A percentile compares a stretch with the other conserved stretches of the same genome.
Evolutionary conservation across 1,140 invertebrate genomes (phyloP).

Genomic region (Tigriopus japonicus): DNA sequence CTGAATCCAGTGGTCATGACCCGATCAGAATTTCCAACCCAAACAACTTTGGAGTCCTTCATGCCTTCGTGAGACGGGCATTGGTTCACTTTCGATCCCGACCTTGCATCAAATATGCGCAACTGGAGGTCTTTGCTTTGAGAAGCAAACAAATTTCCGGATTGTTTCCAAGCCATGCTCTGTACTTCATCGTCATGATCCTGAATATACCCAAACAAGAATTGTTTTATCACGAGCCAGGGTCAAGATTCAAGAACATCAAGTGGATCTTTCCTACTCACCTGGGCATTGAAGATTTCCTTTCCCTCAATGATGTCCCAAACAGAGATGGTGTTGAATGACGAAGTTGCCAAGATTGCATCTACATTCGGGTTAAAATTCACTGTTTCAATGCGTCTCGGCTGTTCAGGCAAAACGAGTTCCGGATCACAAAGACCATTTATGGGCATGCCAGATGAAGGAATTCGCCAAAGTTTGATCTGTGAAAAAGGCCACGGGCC

Average conservation of each 20-base stretch:
- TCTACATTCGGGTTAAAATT: slow-evolving; percentile 71
- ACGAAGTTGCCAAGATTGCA: slow-evolving; percentile 56
- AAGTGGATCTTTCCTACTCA: too few species aligned
- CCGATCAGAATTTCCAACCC: slow-evolving; percentile 58
- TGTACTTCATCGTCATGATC: slow-evolving; percentile 66
- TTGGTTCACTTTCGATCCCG: slow-evolving; percentile 31
- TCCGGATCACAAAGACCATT: slow-evolving; percentile 50
- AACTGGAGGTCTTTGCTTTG: slow-evolving; percentile 65
- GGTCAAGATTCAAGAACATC: slow-evolving; percentile 9
- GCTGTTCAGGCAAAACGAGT: slow-evolving; percentile 55
- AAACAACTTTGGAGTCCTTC: slow-evolving; percentile 72
- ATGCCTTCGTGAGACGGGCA: slow-evolving; percentile 62
- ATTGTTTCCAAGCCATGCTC: slow-evolving; percentile 58
- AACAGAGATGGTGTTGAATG: slow-evolving; percentile 55
- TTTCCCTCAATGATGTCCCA: slow-evolving; percentile 67
- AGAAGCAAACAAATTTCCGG: slow-evolving; percentile 41
- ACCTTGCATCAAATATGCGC: slow-evolving; percentile 55
- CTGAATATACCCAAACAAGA: slow-evolving; percentile 19
- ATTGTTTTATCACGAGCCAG: neutral
- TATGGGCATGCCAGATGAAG: slow-evolving; percentile 51
- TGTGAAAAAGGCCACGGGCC: slow-evolving; percentile 22
- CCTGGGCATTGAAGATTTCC: slow-evolving; percentile 37
- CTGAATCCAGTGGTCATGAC: slow-evolving; percentile 57
- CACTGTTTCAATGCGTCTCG: slow-evolving; percentile 61
- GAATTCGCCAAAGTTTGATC: slow-evolving; percentile 71